These are phyloP conservation scores for Ctenoplectra terminalis DNA, from an alignment of 1,140 invertebrate genomes.

Conservation along the genomic window DNA sequence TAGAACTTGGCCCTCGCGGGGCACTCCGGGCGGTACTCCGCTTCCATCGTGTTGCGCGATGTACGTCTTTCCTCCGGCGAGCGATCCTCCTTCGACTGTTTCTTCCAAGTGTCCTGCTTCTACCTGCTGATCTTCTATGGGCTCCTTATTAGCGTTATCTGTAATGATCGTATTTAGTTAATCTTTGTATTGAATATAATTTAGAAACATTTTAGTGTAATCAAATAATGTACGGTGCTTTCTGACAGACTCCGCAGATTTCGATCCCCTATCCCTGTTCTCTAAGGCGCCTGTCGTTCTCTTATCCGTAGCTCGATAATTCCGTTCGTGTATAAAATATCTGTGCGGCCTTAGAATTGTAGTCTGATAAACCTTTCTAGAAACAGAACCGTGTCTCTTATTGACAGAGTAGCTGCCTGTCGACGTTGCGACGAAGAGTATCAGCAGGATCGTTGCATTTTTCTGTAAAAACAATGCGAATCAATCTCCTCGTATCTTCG, in stretches of 20 bases:
- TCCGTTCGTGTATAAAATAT: neutral
- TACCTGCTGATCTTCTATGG: neutral
- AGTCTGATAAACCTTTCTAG: too few species aligned
- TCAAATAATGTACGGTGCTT: neutral
- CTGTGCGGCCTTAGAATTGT: too few species aligned
- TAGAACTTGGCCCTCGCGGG: constrained; percentile 20
- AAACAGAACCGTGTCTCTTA: neutral
- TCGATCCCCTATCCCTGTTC: neutral
- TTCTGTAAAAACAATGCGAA: constrained; percentile 57
- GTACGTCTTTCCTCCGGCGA: neutral
- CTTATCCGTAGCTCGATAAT: rapidly evolving
- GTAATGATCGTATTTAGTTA: constrained; percentile 38
- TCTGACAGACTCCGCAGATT: neutral
- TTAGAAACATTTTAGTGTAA: neutral
- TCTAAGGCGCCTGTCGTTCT: neutral
- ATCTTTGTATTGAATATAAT: neutral
- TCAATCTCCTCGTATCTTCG: neutral
- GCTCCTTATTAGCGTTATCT: neutral
- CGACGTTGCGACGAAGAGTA: constrained; percentile 50
- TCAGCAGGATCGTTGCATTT: constrained; percentile 57
- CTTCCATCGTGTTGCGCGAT: neutral
- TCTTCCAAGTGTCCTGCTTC: neutral
- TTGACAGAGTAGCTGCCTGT: constrained; percentile 26
- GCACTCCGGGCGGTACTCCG: too few species aligned
- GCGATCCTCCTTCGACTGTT: too few species aligned